phyloP scores from a whole-genome alignment of 2,797 vertebrate genomes.

The Fistularia commersonii region DNA sequence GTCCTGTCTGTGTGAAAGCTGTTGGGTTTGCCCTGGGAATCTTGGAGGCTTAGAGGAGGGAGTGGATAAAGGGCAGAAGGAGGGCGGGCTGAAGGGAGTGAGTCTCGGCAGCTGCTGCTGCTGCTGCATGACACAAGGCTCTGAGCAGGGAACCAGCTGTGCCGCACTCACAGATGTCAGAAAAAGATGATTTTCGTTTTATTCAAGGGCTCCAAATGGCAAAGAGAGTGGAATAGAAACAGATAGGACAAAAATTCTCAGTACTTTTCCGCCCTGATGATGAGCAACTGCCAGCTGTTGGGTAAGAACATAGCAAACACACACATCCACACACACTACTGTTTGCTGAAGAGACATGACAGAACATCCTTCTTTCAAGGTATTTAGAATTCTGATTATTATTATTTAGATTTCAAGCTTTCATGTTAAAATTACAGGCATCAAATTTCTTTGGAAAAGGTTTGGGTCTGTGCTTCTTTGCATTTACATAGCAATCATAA shows the following conservation, averaged over 20 bases:
- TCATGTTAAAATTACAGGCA: too few species aligned
- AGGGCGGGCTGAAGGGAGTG: conserved; percentile 47
- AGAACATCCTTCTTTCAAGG: too few species aligned
- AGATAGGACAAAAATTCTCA: conserved; percentile 5
- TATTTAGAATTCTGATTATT: too few species aligned
- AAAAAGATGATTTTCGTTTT: conserved; percentile 29
- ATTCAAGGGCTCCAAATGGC: conserved; percentile 3
- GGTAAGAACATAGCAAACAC: conserved; percentile 41
- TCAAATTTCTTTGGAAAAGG: too few species aligned
- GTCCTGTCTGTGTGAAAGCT: too few species aligned
- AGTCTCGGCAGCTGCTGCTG: conserved; percentile 56
- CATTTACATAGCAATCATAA: too few species aligned
- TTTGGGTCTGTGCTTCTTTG: too few species aligned
- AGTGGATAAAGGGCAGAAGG: conserved; percentile 35
- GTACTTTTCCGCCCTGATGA: conserved; percentile 13
- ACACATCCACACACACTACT: too few species aligned
- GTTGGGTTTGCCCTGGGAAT: conserved; percentile 11
- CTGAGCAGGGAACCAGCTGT: conserved; percentile 33
- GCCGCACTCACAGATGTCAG: conserved; percentile 24
- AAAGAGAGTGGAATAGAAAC: conserved; percentile 15
- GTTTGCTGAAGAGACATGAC: too few species aligned
- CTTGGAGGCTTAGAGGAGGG: conserved; percentile 36
- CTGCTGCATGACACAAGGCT: conserved; percentile 40
- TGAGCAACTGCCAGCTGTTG: conserved; percentile 37
- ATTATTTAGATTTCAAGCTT: too few species aligned